Percentiles rank a stretch among this genome's conserved stretches.
phyloP scores from a whole-genome alignment of 2,113 vertebrate genomes.

The Tychaedon coryphoeus region DNA sequence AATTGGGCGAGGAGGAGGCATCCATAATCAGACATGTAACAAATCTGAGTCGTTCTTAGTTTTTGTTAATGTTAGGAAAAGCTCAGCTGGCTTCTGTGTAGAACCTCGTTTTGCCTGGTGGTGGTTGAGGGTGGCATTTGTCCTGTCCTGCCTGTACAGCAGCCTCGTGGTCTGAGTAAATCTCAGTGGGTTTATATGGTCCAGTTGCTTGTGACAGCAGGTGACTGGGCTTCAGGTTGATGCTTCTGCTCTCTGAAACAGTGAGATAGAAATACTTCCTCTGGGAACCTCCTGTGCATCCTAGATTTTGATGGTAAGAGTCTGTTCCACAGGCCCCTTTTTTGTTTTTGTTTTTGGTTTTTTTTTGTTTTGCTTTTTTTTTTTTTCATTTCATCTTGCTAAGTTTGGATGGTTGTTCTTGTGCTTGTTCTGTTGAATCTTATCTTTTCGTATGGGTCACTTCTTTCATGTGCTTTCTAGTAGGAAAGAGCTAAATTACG shows the following conservation, averaged over 20 bases:
- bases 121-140: neutral
- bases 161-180: neutral
- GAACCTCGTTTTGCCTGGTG: neutral
- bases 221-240: neutral
- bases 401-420: neutral
- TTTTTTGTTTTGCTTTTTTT: neutral
- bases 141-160: neutral
- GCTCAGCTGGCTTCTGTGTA: neutral
- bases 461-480: neutral
- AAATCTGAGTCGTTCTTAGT: neutral
- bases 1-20: neutral
- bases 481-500: neutral
- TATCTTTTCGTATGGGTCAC: neutral
- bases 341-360: no score
- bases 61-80: neutral
- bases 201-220: neutral
- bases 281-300: neutral
- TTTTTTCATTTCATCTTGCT: neutral
- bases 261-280: neutral
- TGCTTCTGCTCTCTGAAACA: neutral
- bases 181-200: neutral
- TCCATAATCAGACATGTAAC: neutral
- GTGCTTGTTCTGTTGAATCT: neutral
- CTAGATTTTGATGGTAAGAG: neutral
- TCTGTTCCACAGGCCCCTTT: neutral